These are phyloP conservation scores for Hylomyscus alleni DNA, from an alignment of 2,797 vertebrate genomes.

Conservation along the genomic window DNA sequence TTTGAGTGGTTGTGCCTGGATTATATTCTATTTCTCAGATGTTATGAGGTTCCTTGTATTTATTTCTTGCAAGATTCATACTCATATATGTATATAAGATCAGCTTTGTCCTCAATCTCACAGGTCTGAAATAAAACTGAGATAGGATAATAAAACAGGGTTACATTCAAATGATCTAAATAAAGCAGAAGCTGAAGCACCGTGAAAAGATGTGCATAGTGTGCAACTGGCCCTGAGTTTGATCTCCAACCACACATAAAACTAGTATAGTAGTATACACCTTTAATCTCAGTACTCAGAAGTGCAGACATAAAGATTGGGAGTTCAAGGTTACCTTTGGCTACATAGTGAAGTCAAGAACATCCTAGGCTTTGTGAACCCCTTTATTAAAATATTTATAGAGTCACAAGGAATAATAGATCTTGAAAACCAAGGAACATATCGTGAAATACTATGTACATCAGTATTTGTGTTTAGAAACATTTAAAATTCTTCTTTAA, in stretches of 20 bases:
- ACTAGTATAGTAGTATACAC: neutral
- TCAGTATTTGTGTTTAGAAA: neutral
- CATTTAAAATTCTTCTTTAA: neutral
- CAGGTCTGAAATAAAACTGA: neutral
- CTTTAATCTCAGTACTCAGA: neutral
- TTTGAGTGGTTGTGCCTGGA: neutral
- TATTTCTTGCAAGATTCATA: neutral
- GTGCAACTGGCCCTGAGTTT: neutral
- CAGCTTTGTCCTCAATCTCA: neutral
- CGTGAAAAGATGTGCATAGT: too few relatives aligned
- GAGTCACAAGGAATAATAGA: neutral
- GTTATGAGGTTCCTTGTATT: neutral
- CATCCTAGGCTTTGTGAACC: neutral
- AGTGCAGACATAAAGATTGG: neutral
- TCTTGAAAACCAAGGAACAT: neutral
- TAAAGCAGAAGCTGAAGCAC: too few relatives aligned
- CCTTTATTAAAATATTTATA: neutral
- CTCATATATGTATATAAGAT: neutral
- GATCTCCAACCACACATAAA: neutral
- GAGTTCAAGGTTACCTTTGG: neutral
- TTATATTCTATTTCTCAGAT: neutral
- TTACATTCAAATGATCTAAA: neutral
- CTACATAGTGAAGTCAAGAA: neutral
- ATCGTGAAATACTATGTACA: neutral
- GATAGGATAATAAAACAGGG: neutral